Conservation (phyloP, 2,888 invertebrate species). For the Drosophila mettleri region DNA sequence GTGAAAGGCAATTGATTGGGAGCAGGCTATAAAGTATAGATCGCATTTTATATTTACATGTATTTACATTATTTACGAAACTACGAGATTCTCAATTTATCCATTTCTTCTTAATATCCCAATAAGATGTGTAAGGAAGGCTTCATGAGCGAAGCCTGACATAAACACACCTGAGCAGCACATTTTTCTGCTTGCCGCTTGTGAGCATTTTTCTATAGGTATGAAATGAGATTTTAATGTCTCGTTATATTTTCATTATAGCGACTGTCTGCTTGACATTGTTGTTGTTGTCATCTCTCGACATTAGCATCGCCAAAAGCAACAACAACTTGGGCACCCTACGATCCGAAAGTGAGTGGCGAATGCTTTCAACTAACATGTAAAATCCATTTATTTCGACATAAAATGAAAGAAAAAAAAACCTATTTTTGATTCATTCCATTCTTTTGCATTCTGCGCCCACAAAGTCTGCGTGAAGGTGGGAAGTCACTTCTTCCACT, state of each 20-base stretch:
- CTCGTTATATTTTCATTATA: constrained; percentile 73
- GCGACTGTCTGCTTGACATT: constrained; percentile 47
- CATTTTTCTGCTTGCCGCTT: neutral
- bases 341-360: constrained; percentile 12
- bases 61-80: neutral
- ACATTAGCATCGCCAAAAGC: constrained; percentile 19
- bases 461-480: constrained; percentile 46
- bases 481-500: constrained; percentile 62
- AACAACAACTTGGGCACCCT: constrained; percentile 9
- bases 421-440: constrained; percentile 78
- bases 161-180: constrained; percentile 1
- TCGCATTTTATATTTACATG: neutral
- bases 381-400: constrained; percentile 81
- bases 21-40: neutral
- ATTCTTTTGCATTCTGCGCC: constrained; percentile 27
- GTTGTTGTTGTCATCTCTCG: constrained; percentile 20
- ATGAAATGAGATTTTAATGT: constrained; percentile 77
- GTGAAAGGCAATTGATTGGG: neutral
- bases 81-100: neutral
- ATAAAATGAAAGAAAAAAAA: constrained; percentile 76
- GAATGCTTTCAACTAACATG: constrained; percentile 62
- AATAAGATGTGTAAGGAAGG: neutral
- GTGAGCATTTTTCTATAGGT: constrained; percentile 54
- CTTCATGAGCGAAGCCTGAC: neutral
- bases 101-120: neutral